Base-by-base conservation (phyloP, 1,140 invertebrate species). In the Thaumetopoea pityocampa region DNA sequence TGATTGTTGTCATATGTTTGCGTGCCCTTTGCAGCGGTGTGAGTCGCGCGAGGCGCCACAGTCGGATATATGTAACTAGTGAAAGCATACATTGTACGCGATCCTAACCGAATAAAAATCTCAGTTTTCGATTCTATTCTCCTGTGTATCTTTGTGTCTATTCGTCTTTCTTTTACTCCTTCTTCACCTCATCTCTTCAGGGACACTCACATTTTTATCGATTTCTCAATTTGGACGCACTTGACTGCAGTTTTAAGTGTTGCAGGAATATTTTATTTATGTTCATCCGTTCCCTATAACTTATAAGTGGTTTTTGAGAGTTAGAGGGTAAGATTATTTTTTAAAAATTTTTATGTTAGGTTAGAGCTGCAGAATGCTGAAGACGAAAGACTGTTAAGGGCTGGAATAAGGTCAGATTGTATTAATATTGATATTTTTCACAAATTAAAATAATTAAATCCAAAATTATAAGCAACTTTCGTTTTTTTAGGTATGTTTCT, bases 341-440 rank as follows among this genome's bases (percentile, higher is more conserved):
- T 1, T 28, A 28, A 5, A 28, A 12, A 2, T 12, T 12, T 14
- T 28, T 28, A 5, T 14, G 11, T 28, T 12, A 15, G 4, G 12
- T 7, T 10, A 28, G 26, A 5, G 26, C 2, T 10, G 6, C 26
- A 28, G 12, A 7, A 3, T 28, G 3, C 26, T 28, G 2, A 3
- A 28, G 12, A 15, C 11, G 26, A 1, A 22, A 2, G 40, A 16
- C 28, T 24, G 14, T 40, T n/a, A 35, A 33, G 5, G 16, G 12
- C 20, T 35, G 32, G 32, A 35, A n/a, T 11, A 19, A 18, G 32
- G 18, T 35, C 16, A 35, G 32, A n/a, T 23, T 18, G 8, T 15
- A 23, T 35, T n/a, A 15, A 7, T 15, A 35, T 8, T 23, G 19
- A 8, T 23, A 24, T 23, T 35, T 35, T 23, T 2, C 4, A 8